Conservation (phyloP, 2,888 invertebrate genomes). For the Gymnocheta viridis region DNA sequence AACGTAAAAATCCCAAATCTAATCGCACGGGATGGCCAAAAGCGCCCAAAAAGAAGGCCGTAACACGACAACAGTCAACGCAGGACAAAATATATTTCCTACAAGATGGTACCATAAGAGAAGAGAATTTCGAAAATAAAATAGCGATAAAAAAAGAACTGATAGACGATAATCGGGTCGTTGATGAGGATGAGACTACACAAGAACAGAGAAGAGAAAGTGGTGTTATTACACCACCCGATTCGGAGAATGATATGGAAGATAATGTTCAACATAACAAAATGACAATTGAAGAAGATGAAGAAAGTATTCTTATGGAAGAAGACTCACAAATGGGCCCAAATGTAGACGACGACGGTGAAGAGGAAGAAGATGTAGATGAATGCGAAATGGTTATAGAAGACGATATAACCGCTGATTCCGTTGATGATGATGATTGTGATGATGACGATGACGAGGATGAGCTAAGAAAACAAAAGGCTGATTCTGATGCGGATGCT, state of each 20-base stretch:
- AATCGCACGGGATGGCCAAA: slow-evolving; percentile 93
- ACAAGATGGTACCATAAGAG: slow-evolving; percentile 66
- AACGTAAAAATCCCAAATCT: slow-evolving; percentile 83
- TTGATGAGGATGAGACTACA: slow-evolving; percentile 46
- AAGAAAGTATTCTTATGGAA: slow-evolving; percentile 48
- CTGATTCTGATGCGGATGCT: slow-evolving; percentile 62
- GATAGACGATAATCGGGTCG: slow-evolving; percentile 70
- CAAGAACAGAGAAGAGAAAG: slow-evolving; percentile 55
- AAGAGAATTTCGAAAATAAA: slow-evolving; percentile 44
- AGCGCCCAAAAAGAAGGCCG: slow-evolving; percentile 77
- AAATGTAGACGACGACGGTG: slow-evolving; percentile 58
- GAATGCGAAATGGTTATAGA: slow-evolving; percentile 46
- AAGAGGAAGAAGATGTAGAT: slow-evolving; percentile 17
- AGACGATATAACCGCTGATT: slow-evolving; percentile 75
- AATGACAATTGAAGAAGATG: slow-evolving; percentile 31
- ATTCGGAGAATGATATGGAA: slow-evolving; percentile 71
- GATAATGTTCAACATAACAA: slow-evolving; percentile 1
- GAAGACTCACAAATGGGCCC: slow-evolving; percentile 52
- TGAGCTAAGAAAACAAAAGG: slow-evolving; percentile 46
- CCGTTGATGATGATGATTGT: slow-evolving; percentile 71
- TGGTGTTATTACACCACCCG: slow-evolving; percentile 74
- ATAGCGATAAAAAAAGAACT: slow-evolving; percentile 68
- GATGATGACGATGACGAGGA: slow-evolving; percentile 54
- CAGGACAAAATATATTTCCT: slow-evolving; percentile 74
- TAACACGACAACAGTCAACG: slow-evolving; percentile 73